phyloP scores from a whole-genome alignment of 2,113 vertebrate genomes.

The Trichechus manatus region DNA sequence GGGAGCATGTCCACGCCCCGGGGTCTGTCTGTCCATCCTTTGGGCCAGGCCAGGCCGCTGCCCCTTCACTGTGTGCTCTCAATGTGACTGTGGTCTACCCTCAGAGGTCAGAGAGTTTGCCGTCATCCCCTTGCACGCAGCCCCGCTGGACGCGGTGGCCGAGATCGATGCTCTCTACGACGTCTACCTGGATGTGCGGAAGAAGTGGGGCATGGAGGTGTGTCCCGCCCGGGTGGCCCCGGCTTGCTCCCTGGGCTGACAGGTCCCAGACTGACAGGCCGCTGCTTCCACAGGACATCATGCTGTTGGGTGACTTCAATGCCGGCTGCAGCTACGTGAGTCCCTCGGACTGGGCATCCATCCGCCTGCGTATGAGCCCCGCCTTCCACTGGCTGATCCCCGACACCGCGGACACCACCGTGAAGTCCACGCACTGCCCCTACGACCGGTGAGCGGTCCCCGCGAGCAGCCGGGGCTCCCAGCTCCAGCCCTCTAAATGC shows the following conservation, averaged over 20 bases:
- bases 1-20: fast-evolving
- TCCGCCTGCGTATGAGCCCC: conserved; percentile 88
- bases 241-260: not conserved
- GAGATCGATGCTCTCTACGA: conserved; percentile 92
- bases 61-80: too few species aligned
- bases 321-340: conserved; percentile 92
- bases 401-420: conserved; percentile 90
- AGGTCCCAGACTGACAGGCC: not conserved
- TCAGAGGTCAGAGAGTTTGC: conserved; percentile 85
- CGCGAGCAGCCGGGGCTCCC: too few species aligned
- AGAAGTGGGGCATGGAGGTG: conserved; percentile 92
- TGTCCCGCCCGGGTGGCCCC: not conserved
- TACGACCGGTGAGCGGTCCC: conserved; percentile 71
- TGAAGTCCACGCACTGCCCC: conserved; percentile 56
- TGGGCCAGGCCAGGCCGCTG: too few species aligned
- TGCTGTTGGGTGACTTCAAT: conserved; percentile 93
- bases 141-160: conserved; percentile 85
- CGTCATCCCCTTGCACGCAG: conserved; percentile 92
- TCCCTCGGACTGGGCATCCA: conserved; percentile 86
- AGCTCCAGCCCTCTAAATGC: too few species aligned
- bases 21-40: too few species aligned
- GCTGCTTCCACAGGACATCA: conserved; percentile 86
- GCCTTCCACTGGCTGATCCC: conserved; percentile 92
- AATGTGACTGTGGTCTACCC: not conserved
- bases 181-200: conserved; percentile 88